Evolutionary conservation across 2,797 vertebrate species (phyloP), one percentile per base, ranked within the genome.

Genomic region (Chaetodon trifasciatus): DNA sequence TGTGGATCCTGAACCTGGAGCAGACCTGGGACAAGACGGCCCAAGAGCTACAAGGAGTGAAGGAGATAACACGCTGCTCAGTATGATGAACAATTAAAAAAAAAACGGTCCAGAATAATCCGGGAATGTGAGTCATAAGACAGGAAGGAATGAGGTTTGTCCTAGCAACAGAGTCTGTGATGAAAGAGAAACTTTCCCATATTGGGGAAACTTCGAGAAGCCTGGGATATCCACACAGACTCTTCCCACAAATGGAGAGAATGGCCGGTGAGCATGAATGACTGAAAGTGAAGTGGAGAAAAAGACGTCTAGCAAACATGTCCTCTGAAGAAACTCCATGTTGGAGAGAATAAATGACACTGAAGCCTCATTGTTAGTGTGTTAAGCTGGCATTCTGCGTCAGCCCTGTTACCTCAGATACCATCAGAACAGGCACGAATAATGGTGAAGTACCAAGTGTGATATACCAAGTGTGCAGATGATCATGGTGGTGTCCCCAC

Each of bases 121-220:
- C 76, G 77, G 78, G 74, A 53, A 62, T 78, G 70, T 67, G 81
- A 83, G 17, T 75, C 75, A 35, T 16, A 40, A 68, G 63, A 75
- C 68, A 49, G 44, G 62, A 76, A 81, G 42, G 76, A 80, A n/a
- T 16, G 42, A 78, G 40, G 53, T 60, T 60, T 42, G 70, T 61
- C 71, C n/a, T 62, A 70, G 65, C 66, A 78, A 66, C 62, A 66
- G 37, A 52, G 65, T 60, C 78, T 80, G 72, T 78, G 67, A 64
- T 83, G 49, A 87, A 58, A 72, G 49, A 83, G 44, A 83, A 88
- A 83, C 89, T 82, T 93, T 92, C 91, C 92, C 94, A 94, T 91
- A 93, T 94, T 94, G 94, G 91, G 94, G 86, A 93, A 90, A 80
- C 74, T 40, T 24, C 58, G 50, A 69, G 79, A 87, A 73, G 73